phyloP scores from a whole-genome alignment of 2,797 vertebrate species.

The Silurus aristotelis region DNA sequence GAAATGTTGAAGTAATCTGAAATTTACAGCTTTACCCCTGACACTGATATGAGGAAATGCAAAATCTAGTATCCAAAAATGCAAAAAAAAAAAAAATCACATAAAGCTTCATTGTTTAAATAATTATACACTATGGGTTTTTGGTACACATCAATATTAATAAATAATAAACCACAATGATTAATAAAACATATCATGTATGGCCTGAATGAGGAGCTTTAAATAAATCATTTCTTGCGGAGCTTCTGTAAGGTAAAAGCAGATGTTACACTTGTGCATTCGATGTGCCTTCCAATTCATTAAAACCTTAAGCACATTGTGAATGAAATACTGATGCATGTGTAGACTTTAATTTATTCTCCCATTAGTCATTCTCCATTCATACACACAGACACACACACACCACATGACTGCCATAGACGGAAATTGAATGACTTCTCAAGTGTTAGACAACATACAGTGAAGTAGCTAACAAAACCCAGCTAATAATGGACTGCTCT shows the following conservation, averaged over 20 bases:
- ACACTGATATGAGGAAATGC: no score
- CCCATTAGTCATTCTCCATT: constrained; percentile 51
- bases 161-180: background rate
- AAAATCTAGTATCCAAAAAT: background rate
- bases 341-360: background rate
- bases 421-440: constrained; percentile 69
- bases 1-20: no score
- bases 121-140: background rate
- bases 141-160: background rate
- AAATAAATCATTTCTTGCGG: constrained; percentile 23
- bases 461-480: constrained; percentile 65
- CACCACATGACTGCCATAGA: constrained; percentile 28
- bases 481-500: constrained; percentile 58
- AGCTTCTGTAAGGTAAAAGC: background rate
- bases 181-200: constrained; percentile 31
- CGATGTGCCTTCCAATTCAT: background rate
- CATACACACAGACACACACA: background rate
- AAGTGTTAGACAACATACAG: constrained; percentile 68
- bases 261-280: background rate
- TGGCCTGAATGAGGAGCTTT: constrained; percentile 5
- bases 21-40: no score
- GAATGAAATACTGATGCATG: background rate
- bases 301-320: constrained; percentile 1
- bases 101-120: background rate
- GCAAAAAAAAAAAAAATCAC: background rate